Evolutionary conservation across 2,888 invertebrate genomes (phyloP), one percentile per base, ranked within the genome.

Genomic region (Alcis repandata): DNA sequence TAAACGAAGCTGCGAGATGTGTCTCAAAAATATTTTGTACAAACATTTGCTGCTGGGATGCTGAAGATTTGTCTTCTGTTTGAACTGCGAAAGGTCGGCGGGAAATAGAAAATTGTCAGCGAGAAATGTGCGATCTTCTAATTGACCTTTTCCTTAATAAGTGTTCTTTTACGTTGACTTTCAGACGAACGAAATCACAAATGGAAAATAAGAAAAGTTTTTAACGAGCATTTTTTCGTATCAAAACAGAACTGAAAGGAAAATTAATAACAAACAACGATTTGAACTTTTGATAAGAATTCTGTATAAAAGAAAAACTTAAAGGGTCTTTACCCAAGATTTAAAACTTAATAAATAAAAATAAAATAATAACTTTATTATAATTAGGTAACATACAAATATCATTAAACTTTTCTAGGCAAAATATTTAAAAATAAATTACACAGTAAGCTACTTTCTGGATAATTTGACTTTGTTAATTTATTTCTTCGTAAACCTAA

Each of bases 11-110:
- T 49, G 61, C 59, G 59, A 45, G 63, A 43, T 40, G 64, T 65
- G 59, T 60, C 67, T 67, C 63, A 59, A 67, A 71, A 68, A 68
- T 67, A 72, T 69, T 63, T 61, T 58, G 72, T 67, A 59, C 70
- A 72, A 70, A 71, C 63, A 71, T 58, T 69, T 45, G 51, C 53
- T 52, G 63, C 27, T 61, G 57, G 63, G 66, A 43, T 59, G 64
- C 33, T 65, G 11, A 53, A 67, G 65, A 68, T 69, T 68, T 66
- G 65, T 70, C 59, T 64, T 61, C 56, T 70, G 57, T 66, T 71
- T 73, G 64, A 59, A 64, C 61, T 59, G 53, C 53, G 59, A 68
- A 69, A 67, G 70, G 67, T 67, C 67, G 58, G 36, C 48, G 32
- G 33, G 22, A 67, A 57, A 63, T 62, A 67, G 63, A 63, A 62